Base-by-base conservation (phyloP, 1,140 invertebrate species). In the Drosophila quadrilineata region DNA sequence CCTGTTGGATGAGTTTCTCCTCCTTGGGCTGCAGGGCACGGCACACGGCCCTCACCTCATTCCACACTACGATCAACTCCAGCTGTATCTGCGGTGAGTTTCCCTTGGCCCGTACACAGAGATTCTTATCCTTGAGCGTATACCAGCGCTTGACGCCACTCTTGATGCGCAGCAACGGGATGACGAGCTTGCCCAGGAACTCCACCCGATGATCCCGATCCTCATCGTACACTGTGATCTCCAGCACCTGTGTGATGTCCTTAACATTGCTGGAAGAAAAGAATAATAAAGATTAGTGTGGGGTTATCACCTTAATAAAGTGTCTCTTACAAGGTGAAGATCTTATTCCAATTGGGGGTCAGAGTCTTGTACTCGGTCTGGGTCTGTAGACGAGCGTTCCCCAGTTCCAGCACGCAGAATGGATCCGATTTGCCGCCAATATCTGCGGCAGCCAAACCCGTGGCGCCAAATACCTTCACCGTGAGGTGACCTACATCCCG, bases 301-400 rank as follows among this genome's bases (percentile, higher is more conserved):
- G n/a, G n/a, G n/a, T n/a, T n/a, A n/a, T n/a, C n/a, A n/a, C n/a
- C n/a, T n/a, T n/a, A n/a, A 2, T 12, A 0, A 6, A n/a, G 21
- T 0, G 0, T 0, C 3, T 58, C 95, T 95, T 91, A 98, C 96
- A 99, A 99, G 28, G 96, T 98, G 89, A 99, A 99, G 70, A 99
- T 96, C 91, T 99, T 99, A 90, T 99, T 97, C 98, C 98, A 99
- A 60, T 95, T 96, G 0, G 98, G 98, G 41, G 94, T 93, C 2
- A 99, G 91, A 0, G 98, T 99, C 90, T 99, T 99, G 89, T 99
- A 99, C 89, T 99, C 98, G 0, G 98, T 99, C 89, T 99, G 98
- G 0, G 98, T 99, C 90, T 99, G 98, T 29, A 99, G 91, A 41
- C 98, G 92, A 0, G 97, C 93, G 90, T 99, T 99, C 2, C 97